These are phyloP conservation scores for Apodemus speciosus DNA, from an alignment of 2,113 vertebrate genomes.

Conservation along the genomic window DNA sequence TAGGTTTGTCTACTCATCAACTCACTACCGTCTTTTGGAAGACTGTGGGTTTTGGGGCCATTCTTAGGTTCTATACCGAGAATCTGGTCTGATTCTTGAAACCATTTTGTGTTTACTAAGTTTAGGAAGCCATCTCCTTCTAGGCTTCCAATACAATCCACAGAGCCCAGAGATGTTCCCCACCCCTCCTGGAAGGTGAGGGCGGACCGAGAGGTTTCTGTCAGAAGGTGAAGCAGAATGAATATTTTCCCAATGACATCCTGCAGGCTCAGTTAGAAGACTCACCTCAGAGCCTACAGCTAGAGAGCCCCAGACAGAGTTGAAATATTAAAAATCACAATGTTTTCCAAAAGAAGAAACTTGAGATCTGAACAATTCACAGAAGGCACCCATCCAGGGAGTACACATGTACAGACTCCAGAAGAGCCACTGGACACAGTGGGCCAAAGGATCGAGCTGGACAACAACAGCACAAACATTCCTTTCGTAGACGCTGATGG, in stretches of 20 bases:
- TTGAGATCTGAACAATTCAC: slow-evolving; percentile 6
- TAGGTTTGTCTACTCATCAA: not conserved
- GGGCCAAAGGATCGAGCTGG: fast-evolving
- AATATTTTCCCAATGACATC: slow-evolving; percentile 29
- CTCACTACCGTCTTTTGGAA: not conserved
- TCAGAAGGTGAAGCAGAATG: slow-evolving; percentile 33
- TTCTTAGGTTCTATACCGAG: not conserved
- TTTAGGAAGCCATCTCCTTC: slow-evolving; percentile 20
- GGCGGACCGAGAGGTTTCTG: not conserved
- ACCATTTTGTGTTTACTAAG: slow-evolving; percentile 8
- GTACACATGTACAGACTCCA: not conserved
- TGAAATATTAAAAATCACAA: slow-evolving; percentile 44
- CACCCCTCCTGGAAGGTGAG: not conserved
- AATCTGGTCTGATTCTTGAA: not conserved
- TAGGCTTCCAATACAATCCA: not conserved
- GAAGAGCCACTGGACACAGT: not conserved
- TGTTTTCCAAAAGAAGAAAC: slow-evolving; percentile 39
- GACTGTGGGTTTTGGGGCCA: not conserved
- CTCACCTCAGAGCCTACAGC: not conserved
- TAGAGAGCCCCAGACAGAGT: not conserved
- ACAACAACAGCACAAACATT: not conserved
- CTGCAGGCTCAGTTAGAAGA: slow-evolving; percentile 9
- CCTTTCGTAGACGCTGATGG: not conserved
- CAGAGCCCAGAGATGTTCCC: not conserved
- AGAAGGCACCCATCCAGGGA: not conserved